phyloP scores from a whole-genome alignment of 2,888 invertebrate species.

The Hydriomena furcata region DNA sequence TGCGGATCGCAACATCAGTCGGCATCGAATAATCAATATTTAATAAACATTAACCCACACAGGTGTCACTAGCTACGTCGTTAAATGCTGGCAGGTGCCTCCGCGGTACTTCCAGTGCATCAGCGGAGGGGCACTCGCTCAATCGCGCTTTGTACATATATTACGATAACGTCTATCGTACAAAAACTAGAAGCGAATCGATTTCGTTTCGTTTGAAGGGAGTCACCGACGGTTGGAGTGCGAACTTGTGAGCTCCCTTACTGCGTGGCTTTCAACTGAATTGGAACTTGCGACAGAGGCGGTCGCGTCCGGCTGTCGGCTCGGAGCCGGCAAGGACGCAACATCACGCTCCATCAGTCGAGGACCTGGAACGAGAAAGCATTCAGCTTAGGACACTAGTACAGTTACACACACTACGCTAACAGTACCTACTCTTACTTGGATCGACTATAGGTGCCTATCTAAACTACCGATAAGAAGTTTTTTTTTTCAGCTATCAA shows the following conservation, averaged over 20 bases:
- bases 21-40: conserved; percentile 23
- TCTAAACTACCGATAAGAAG: no score
- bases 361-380: conserved; percentile 22
- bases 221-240: not conserved
- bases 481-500: no score
- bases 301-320: not conserved
- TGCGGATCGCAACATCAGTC: conserved; percentile 21
- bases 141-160: conserved; percentile 14
- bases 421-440: no score
- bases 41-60: conserved; percentile 25
- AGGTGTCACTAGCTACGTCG: conserved; percentile 12
- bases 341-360: conserved; percentile 10
- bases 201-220: not conserved
- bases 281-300: not conserved
- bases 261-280: not conserved
- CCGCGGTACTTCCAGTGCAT: conserved; percentile 44
- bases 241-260: conserved; percentile 5
- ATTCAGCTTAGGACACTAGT: no score
- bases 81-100: conserved; percentile 39
- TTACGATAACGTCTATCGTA: conserved; percentile 4
- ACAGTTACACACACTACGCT: no score
- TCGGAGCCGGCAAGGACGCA: not conserved
- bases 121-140: conserved; percentile 15
- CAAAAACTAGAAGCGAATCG: not conserved
- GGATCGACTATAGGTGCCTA: no score